Evolutionary conservation across 2,888 invertebrate genomes (phyloP).

Genomic region (Drosophila cognata): DNA sequence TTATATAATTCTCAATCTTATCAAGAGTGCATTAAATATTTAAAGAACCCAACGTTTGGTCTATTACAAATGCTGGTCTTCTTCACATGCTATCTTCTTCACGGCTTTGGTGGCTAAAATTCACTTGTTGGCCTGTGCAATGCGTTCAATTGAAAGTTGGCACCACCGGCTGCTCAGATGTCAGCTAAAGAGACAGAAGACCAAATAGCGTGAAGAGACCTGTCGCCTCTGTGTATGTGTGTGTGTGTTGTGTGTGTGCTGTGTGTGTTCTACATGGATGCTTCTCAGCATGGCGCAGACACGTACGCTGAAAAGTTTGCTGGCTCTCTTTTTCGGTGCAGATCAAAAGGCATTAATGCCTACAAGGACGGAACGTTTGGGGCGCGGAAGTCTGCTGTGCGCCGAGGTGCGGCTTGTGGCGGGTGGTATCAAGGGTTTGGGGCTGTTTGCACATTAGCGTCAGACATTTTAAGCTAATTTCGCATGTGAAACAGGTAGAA

Average conservation of each 20-base stretch:
- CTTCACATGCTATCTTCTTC: slow-evolving; percentile 34
- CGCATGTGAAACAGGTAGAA: slow-evolving; percentile 79
- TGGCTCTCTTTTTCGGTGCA: slow-evolving; percentile 36
- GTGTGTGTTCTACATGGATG: slow-evolving; percentile 27
- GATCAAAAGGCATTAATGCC: slow-evolving; percentile 76
- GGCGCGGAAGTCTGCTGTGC: background rate
- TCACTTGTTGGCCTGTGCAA: slow-evolving; percentile 56
- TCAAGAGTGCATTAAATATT: background rate
- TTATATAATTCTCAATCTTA: background rate
- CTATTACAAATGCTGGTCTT: slow-evolving; percentile 8
- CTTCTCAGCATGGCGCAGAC: slow-evolving; percentile 42
- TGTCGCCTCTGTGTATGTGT: slow-evolving; percentile 27
- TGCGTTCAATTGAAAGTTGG: slow-evolving; percentile 58
- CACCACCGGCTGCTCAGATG: slow-evolving; percentile 11
- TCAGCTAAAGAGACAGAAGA: slow-evolving; percentile 18
- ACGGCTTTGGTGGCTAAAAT: slow-evolving; percentile 48
- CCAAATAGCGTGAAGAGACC: slow-evolving; percentile 21
- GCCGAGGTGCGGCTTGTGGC: slow-evolving; percentile 1
- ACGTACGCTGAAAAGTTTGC: slow-evolving; percentile 63
- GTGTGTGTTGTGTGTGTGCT: slow-evolving; percentile 3
- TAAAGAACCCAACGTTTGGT: background rate
- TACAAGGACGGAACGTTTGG: background rate
- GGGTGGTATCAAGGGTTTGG: slow-evolving; percentile 36
- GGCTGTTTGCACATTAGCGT: slow-evolving; percentile 72
- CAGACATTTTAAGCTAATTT: slow-evolving; percentile 74